Evolutionary conservation across 1,140 invertebrate genomes (phyloP).

Genomic region (Halesus radiatus): DNA sequence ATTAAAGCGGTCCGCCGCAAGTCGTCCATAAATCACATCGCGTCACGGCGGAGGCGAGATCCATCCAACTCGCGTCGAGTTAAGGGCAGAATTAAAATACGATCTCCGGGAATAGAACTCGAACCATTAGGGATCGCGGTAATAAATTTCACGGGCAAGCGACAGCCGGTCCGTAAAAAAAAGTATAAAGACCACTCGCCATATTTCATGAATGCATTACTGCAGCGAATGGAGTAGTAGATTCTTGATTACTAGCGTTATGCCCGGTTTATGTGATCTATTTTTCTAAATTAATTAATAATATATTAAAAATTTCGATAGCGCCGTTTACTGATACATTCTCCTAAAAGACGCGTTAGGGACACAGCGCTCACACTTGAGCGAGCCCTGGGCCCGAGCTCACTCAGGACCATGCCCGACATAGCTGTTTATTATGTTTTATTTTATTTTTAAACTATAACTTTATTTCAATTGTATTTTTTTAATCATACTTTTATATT

Average conservation of each 20-base stretch:
- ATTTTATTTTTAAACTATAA: too few relatives aligned
- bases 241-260: not conserved
- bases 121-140: constrained; percentile 42
- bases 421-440: too few relatives aligned
- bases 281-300: too few relatives aligned
- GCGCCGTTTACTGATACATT: too few relatives aligned
- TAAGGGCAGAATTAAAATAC: constrained; percentile 55
- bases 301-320: too few relatives aligned
- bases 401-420: too few relatives aligned
- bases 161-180: constrained; percentile 15
- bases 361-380: too few relatives aligned
- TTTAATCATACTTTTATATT: too few relatives aligned
- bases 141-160: constrained; percentile 56
- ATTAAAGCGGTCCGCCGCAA: constrained; percentile 26
- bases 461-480: too few relatives aligned
- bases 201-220: constrained; percentile 30
- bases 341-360: too few relatives aligned
- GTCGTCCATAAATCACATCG: constrained; percentile 35
- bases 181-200: constrained; percentile 48
- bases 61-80: constrained; percentile 31
- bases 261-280: too few relatives aligned
- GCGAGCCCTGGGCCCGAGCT: too few relatives aligned
- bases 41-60: constrained; percentile 25
- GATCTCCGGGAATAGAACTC: constrained; percentile 50
- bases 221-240: not conserved